Evolutionary conservation across 1,140 invertebrate species (phyloP).

Genomic region (Capitella teleta): DNA sequence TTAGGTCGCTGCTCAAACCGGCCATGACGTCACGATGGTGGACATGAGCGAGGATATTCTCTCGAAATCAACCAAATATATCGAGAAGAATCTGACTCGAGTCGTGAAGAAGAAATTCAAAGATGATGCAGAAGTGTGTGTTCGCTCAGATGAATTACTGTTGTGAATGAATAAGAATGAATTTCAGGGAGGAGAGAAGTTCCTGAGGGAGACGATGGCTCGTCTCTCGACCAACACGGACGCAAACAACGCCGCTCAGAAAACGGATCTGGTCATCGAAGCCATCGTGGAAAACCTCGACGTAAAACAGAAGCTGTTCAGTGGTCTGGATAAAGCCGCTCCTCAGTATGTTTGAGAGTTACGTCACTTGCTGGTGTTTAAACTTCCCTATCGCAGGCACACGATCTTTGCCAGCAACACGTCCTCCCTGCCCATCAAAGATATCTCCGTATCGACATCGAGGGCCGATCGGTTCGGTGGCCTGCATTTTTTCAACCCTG

Average conservation of each 20-base stretch:
- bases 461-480: conserved; percentile 59
- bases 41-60: no score
- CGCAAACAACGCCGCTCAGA: conserved; percentile 49
- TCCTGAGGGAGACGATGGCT: conserved; percentile 51
- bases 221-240: conserved; percentile 54
- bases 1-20: no score
- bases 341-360: conserved; percentile 28
- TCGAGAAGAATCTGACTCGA: no score
- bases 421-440: conserved; percentile 69
- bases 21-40: no score
- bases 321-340: conserved; percentile 44
- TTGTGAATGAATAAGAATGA: no score
- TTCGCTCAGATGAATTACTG: no score
- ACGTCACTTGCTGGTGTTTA: no score
- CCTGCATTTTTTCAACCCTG: conserved; percentile 86
- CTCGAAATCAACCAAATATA: no score
- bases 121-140: no score
- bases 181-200: conserved; percentile 49
- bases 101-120: no score
- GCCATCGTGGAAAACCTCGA: conserved; percentile 77
- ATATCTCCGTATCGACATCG: conserved; percentile 58
- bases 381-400: conserved; percentile 22
- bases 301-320: conserved; percentile 67
- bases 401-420: conserved; percentile 73
- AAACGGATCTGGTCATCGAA: conserved; percentile 69